Base-by-base conservation (phyloP, 2,888 invertebrate species). In the Melipona bicolor region DNA sequence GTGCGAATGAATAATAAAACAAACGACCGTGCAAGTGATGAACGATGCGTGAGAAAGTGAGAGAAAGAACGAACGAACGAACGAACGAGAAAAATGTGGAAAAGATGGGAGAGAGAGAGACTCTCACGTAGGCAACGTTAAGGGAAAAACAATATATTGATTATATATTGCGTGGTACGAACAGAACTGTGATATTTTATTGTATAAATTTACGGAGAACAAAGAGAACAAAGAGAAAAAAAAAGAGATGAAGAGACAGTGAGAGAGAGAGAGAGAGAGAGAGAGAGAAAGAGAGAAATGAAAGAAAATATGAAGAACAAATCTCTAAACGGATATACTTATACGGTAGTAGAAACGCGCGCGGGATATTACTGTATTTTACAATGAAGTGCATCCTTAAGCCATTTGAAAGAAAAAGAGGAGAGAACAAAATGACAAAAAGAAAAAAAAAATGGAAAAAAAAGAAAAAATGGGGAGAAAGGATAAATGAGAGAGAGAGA, bases 131-230 rank as follows among this genome's bases (percentile, higher is more conserved):
- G 90, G 84, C 79, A 79, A 86, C 85, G 84, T 92, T 43, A 90
- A 90, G 86, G 86, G 89, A 86, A 89, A 86, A 89, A 90, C 89
- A 90, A 90, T 91, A 92, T 91, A 92, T 91, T 91, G 87, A 87
- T 86, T 93, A 93, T 93, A 93, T 93, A 93, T 92, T 92, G 94
- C 93, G 93, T 93, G 94, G 94, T 94, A 94, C 93, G 94, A 94
- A 94, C 94, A 94, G 93, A 94, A 94, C 94, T 94, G 94, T 94
- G 94, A 94, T 94, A 94, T 94, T 94, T 94, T 94, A 94, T 91
- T 94, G 93, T 94, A 94, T 94, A 94, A 94, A 92, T 92, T 89
- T 90, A 86, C 89, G 89, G 87, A 81, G 84, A 83, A 86, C 86
- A 88, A 78, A 83, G 86, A 84, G 52, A 87, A 80, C 76, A 76